Conservation (phyloP, 2,113 vertebrate species). For the Paramormyrops kingsleyae region DNA sequence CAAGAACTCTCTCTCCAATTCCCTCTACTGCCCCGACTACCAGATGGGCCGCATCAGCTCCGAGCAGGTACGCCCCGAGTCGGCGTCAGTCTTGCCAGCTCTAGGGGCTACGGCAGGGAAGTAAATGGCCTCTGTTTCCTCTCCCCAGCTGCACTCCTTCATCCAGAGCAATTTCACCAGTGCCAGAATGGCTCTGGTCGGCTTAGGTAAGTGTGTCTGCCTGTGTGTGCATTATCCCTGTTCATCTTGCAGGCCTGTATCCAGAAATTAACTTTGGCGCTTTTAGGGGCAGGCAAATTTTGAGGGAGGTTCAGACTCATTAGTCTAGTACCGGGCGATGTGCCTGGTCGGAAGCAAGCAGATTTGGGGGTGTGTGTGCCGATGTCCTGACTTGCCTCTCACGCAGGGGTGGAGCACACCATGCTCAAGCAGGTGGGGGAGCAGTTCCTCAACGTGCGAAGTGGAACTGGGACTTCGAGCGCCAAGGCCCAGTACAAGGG, state of each 20-base stretch:
- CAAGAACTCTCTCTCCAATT: constrained; percentile 67
- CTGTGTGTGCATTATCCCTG: not conserved
- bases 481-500: constrained; percentile 74
- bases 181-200: constrained; percentile 78
- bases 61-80: constrained; percentile 67
- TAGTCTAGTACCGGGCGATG: not conserved
- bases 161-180: constrained; percentile 81
- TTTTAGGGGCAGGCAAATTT: not conserved
- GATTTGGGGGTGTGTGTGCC: no score
- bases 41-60: constrained; percentile 75
- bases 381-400: not conserved
- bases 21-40: constrained; percentile 87
- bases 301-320: not conserved
- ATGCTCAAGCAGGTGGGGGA: constrained; percentile 85
- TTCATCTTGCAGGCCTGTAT: not conserved
- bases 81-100: not conserved
- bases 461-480: constrained; percentile 70
- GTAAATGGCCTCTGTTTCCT: constrained; percentile 23
- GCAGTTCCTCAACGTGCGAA: constrained; percentile 89
- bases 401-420: constrained; percentile 77
- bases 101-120: not conserved
- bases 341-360: not conserved
- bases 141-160: constrained; percentile 73
- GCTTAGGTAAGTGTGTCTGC: constrained; percentile 50
- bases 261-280: not conserved